phyloP scores from a whole-genome alignment of 2,888 invertebrate species.

The Cantharis nigra region DNA sequence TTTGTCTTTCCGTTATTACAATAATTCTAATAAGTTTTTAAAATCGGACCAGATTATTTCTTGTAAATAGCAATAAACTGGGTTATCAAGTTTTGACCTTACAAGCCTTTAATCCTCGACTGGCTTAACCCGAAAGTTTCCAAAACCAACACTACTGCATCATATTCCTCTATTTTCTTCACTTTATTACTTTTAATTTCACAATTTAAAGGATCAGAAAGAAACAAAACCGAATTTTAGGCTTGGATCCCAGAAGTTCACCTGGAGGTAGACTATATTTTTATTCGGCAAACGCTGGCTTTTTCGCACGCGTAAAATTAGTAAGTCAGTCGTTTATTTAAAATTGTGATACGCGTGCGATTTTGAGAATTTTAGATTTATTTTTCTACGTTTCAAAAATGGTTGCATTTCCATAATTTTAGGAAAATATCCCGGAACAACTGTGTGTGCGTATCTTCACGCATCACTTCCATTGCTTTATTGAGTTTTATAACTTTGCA shows the following conservation, averaged over 20 bases:
- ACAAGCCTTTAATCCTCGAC: neutral
- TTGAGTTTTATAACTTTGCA: neutral
- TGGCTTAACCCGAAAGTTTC: neutral
- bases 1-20: neutral
- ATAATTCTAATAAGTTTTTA: neutral
- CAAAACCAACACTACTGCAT: too few relatives aligned
- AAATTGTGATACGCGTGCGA: too few relatives aligned
- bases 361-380: too few relatives aligned
- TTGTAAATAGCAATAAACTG: neutral
- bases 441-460: neutral
- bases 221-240: too few relatives aligned
- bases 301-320: too few relatives aligned
- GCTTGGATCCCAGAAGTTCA: too few relatives aligned
- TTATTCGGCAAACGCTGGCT: too few relatives aligned
- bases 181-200: too few relatives aligned
- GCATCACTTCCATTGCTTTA: neutral
- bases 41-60: neutral
- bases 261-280: too few relatives aligned
- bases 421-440: neutral
- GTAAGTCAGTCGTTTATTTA: too few relatives aligned
- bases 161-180: too few relatives aligned
- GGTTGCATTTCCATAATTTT: neutral
- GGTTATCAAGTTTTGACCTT: neutral
- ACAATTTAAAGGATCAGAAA: too few relatives aligned
- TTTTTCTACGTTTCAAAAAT: neutral